Base-by-base conservation (phyloP, 2,797 vertebrate genomes). In the Aldrovandia affinis region DNA sequence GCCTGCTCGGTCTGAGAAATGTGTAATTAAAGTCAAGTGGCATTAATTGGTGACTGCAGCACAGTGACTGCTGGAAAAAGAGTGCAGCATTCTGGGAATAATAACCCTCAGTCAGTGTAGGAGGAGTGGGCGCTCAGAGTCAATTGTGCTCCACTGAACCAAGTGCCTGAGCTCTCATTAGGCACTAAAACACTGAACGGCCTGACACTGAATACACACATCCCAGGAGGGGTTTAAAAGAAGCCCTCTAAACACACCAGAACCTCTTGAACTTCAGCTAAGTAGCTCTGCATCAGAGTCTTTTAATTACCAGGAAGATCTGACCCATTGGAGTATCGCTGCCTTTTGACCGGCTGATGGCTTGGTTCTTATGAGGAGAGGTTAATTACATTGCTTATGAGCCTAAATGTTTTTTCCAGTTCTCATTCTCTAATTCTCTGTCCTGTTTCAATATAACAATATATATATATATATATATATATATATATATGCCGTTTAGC, bases 281-380 rank as follows among this genome's bases (percentile, higher is more conserved):
- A 85, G 81, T 1, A 39, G 22, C 83, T 82, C 12, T 28, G 80
- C 57, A 84, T 57, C 39, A 85, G 52, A 83, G 83, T 88, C 79
- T 33, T 10, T 77, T 93, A 89, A 93, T 91, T 92, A 91, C 87
- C 88, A 79, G 82, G 88, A 81, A 89, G 85, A 86, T 85, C 79
- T 54, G 78, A 54, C 63, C 81, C 1, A 20, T 15, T 75, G 22
- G 20, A 25, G 52, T 78, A 68, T 80, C 81, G 28, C 18, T 63
- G 50, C 28, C 42, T 36, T 42, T 54, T 83, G 65, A 55, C 44
- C 22, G 20, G 65, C 28, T 28, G 44, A 70, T 12, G 61, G 61
- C 28, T 54, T 68, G 5, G 25, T 52, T 68, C 42, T 30, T 33
- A 30, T 33, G 44, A 8, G 57, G 14, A 33, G 55, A 36, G 50